phyloP scores from a whole-genome alignment of 2,113 vertebrate species.

The Daubentonia madagascariensis region DNA sequence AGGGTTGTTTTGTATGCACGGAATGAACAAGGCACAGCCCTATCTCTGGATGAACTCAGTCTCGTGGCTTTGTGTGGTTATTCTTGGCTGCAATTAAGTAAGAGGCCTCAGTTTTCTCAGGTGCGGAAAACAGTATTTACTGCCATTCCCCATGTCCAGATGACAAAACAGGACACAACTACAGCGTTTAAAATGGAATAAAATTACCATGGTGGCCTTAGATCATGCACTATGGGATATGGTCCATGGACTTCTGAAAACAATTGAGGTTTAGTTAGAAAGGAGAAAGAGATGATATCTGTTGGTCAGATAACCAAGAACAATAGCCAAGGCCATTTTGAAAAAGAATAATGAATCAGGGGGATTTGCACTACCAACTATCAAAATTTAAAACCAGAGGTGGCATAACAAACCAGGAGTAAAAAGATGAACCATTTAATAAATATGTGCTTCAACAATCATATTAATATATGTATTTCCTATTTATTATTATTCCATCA shows the following conservation, averaged over 20 bases:
- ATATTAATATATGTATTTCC: neutral
- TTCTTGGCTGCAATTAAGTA: neutral
- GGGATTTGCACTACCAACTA: neutral
- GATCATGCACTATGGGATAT: neutral
- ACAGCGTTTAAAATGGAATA: neutral
- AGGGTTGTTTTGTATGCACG: neutral
- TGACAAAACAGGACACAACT: neutral
- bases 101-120: neutral
- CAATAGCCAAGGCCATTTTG: neutral
- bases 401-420: neutral
- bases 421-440: neutral
- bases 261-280: neutral
- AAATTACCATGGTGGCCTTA: neutral
- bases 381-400: constrained; percentile 34
- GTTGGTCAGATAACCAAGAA: neutral
- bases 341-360: constrained; percentile 9
- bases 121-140: constrained; percentile 11
- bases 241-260: neutral
- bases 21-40: neutral
- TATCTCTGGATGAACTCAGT: neutral
- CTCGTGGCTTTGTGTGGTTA: neutral
- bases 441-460: neutral
- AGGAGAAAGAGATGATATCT: neutral
- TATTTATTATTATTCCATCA: neutral
- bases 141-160: neutral